Evolutionary conservation across 2,113 vertebrate genomes (phyloP), one percentile per base, ranked within the genome.

Genomic region (Pedionomus torquatus): DNA sequence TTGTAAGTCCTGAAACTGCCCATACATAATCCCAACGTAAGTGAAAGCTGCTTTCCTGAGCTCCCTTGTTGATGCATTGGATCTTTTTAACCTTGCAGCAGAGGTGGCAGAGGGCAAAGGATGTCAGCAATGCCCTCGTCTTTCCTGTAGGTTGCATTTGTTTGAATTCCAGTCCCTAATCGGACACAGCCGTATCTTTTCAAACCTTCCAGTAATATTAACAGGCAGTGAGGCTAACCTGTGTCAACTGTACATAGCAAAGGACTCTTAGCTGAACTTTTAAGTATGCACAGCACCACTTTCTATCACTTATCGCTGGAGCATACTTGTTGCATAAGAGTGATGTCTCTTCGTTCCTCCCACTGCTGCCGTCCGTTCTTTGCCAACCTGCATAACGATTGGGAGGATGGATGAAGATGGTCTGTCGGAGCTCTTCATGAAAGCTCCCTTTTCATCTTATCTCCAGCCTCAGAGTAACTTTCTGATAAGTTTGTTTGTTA

Each of bases 251-350:
- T 82, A 33, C 24, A 65, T 3, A 52, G 58, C 12, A 43, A 93
- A 83, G 49, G 5, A 35, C 79, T 89, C 37, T 77, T 35, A 72
- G 49, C 12, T 85, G 54, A 94, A 87, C 69, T 82, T 90, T 48
- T 33, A 84, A 82, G 51, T 55, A 55, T 28, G 15, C 68, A 43
- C 51, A 92, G 28, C 39, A 35, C 21, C 14, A 44, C 89, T 93
- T 84, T 75, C 44, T 84, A 44, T 87, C 8, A 1, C 39, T 89
- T 96, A 48, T 66, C 48, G 18, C 66, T 54, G 54, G 37, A 52
- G 37, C 33, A 25, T 95, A 66, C 87, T 95, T 97, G 61, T 96
- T 97, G 71, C 81, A 11, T 85, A 93, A 97, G 94, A 93, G 88
- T 46, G 5, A 41, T 83, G 72, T 93, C 81, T 94, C 83, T 95